Conservation (phyloP, 2,888 invertebrate species). For the Plebejus argus region DNA sequence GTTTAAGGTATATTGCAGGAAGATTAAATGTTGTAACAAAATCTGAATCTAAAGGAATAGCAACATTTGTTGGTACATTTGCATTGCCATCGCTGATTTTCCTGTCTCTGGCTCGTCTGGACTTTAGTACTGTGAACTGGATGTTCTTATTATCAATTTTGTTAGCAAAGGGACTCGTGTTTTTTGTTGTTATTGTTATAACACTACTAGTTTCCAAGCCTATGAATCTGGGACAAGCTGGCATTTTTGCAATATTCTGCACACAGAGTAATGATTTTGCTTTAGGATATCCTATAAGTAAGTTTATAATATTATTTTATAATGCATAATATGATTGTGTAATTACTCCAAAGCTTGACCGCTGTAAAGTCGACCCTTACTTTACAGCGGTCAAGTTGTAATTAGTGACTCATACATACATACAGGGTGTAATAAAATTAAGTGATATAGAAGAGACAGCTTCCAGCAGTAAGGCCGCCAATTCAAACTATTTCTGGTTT, state of each 20-base stretch:
- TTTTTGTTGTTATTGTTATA: conserved; percentile 88
- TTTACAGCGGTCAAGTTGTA: no score
- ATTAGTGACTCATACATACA: no score
- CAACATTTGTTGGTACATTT: conserved; percentile 96
- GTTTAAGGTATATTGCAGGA: conserved; percentile 89
- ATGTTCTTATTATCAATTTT: conserved; percentile 92
- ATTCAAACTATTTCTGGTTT: no score
- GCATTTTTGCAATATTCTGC: conserved; percentile 95
- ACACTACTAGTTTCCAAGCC: conserved; percentile 91
- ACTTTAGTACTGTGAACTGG: conserved; percentile 94
- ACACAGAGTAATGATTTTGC: conserved; percentile 99
- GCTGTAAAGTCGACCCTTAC: no score
- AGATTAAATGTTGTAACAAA: conserved; percentile 90
- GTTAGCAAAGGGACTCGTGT: conserved; percentile 92
- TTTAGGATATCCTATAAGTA: conserved; percentile 96
- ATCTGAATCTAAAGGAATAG: conserved; percentile 93
- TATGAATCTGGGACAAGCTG: conserved; percentile 90
- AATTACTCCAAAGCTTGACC: no score
- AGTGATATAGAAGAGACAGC: no score
- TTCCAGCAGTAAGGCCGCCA: no score
- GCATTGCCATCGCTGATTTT: conserved; percentile 96
- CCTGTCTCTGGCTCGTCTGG: conserved; percentile 90
- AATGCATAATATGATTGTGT: neutral
- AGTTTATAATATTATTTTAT: conserved; percentile 51
- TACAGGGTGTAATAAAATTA: no score